phyloP scores from a whole-genome alignment of 2,113 vertebrate species.

The Lophochroa leadbeateri region DNA sequence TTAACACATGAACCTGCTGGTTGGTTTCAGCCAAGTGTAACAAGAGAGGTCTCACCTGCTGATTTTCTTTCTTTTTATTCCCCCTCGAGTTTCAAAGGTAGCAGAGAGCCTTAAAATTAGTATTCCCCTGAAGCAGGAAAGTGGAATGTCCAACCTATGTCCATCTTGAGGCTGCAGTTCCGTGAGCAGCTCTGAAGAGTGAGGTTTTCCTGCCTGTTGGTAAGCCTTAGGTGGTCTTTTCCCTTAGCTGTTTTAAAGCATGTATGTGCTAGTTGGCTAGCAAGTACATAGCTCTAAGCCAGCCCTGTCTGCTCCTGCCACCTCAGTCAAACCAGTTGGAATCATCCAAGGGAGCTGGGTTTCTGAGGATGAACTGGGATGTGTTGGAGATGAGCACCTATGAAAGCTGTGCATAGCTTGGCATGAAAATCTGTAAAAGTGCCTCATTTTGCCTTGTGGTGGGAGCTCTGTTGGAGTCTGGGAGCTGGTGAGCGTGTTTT shows the following conservation, averaged over 20 bases:
- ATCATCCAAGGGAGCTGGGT: neutral
- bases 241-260: neutral
- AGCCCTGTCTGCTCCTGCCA: neutral
- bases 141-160: neutral
- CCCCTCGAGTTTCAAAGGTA: neutral
- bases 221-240: neutral
- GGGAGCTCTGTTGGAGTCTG: neutral
- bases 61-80: neutral
- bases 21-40: neutral
- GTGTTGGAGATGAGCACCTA: neutral
- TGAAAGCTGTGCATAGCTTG: no score
- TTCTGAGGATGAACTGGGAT: neutral
- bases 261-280: fast-evolving
- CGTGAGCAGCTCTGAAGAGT: neutral
- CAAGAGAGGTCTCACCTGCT: neutral
- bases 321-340: neutral
- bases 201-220: neutral
- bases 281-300: fast-evolving
- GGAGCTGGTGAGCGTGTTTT: neutral
- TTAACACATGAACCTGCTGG: conserved; percentile 25
- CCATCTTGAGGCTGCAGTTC: neutral
- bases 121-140: neutral
- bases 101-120: neutral
- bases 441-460: neutral
- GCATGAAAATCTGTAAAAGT: neutral